A percentile compares a stretch with the other conserved stretches of the same genome.
phyloP scores from a whole-genome alignment of 2,888 invertebrate species.

The Ligdia adustata region DNA sequence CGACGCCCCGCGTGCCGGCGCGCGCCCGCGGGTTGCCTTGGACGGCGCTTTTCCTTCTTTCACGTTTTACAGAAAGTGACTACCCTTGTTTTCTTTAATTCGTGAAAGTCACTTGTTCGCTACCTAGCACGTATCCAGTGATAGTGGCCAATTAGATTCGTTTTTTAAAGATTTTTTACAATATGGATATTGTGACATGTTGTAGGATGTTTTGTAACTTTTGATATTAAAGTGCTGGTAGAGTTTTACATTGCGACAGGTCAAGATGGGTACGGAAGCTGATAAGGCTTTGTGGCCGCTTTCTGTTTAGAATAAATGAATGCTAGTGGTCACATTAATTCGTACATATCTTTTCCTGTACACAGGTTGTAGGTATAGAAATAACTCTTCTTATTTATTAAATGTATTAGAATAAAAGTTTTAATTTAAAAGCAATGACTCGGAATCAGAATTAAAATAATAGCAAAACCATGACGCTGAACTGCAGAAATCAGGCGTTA shows the following conservation, averaged over 20 bases:
- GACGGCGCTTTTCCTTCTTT: conserved; percentile 67
- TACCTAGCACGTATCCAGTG: conserved; percentile 73
- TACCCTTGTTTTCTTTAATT: conserved; percentile 76
- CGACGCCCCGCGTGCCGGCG: conserved; percentile 47
- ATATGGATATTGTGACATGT: conserved; percentile 67
- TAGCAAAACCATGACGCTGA: conserved; percentile 50
- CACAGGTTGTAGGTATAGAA: conserved; percentile 81
- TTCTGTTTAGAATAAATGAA: conserved; percentile 48
- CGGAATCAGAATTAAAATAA: conserved; percentile 43
- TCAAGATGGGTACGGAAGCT: conserved; percentile 77
- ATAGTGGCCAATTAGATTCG: conserved; percentile 66
- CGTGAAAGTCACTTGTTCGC: conserved; percentile 56
- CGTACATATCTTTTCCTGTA: conserved; percentile 77
- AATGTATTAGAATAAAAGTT: conserved; percentile 72
- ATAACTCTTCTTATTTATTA: conserved; percentile 81
- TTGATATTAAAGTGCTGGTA: conserved; percentile 82
- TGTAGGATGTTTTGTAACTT: conserved; percentile 81
- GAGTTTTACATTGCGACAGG: conserved; percentile 66
- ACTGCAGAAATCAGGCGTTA: conserved; percentile 40
- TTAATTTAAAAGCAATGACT: conserved; percentile 58
- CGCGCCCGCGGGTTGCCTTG: conserved; percentile 48
- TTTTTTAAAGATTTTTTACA: conserved; percentile 76
- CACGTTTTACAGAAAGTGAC: conserved; percentile 78
- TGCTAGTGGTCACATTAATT: conserved; percentile 72
- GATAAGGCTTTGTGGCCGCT: conserved; percentile 64